Percentiles rank a stretch among this genome's conserved stretches.
Conservation (phyloP, 1,140 invertebrate species). For the Hestina assimilis region DNA sequence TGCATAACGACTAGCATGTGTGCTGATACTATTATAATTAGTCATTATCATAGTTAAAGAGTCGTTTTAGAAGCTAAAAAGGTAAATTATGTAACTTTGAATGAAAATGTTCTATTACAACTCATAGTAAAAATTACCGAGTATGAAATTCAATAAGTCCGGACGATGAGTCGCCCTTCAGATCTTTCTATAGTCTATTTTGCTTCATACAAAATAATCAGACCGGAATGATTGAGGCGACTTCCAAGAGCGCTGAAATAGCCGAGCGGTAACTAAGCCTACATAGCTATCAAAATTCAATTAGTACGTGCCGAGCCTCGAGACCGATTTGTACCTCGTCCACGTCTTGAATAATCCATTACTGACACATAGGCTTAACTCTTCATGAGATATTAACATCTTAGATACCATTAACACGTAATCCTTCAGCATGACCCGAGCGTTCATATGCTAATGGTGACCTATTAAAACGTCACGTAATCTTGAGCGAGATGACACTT, state of each 20-base stretch:
- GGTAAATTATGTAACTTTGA: no score
- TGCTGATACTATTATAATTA: no score
- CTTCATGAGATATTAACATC: slow-evolving; percentile 59
- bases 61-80: no score
- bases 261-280: slow-evolving; percentile 28
- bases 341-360: slow-evolving; percentile 59
- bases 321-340: slow-evolving; percentile 30
- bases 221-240: slow-evolving; percentile 29
- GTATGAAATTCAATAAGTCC: not conserved
- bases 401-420: slow-evolving; percentile 60
- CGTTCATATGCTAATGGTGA: slow-evolving; percentile 58
- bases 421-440: slow-evolving; percentile 54
- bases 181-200: slow-evolving; percentile 23
- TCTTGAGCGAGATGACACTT: slow-evolving; percentile 42
- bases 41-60: no score
- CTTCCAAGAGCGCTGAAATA: slow-evolving; percentile 25
- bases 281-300: slow-evolving; percentile 45
- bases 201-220: slow-evolving; percentile 26
- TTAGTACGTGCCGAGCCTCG: slow-evolving; percentile 34
- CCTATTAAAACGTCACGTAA: slow-evolving; percentile 55
- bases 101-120: no score
- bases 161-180: slow-evolving; percentile 1
- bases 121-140: not conserved
- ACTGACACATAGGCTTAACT: slow-evolving; percentile 53
- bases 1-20: no score